These are phyloP conservation scores for Clusia tigrina DNA, from an alignment of 2,888 invertebrate species.

Conservation along the genomic window DNA sequence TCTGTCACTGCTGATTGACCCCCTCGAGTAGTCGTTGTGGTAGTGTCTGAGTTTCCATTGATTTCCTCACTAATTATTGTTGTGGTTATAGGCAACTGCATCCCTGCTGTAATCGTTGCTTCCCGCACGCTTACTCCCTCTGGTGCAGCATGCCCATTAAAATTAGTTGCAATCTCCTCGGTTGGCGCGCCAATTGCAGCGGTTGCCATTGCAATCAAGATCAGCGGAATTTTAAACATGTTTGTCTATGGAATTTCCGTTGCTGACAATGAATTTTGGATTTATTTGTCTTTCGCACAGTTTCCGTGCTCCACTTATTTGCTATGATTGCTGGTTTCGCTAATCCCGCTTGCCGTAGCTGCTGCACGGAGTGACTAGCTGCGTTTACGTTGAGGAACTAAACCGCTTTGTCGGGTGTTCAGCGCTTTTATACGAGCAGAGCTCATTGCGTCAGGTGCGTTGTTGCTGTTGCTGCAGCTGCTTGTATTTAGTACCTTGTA, in stretches of 20 bases:
- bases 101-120: neutral
- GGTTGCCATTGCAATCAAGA: constrained; percentile 21
- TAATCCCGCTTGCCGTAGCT: constrained; percentile 34
- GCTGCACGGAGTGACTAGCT: constrained; percentile 51
- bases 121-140: neutral
- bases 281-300: constrained; percentile 13
- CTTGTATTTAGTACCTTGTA: neutral
- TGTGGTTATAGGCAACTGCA: constrained; percentile 1
- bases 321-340: neutral
- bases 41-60: neutral
- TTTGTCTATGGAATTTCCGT: constrained; percentile 38
- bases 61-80: constrained; percentile 18
- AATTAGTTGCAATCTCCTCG: neutral
- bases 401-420: constrained; percentile 52
- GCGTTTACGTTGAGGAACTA: constrained; percentile 61
- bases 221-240: constrained; percentile 43
- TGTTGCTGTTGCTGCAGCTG: neutral
- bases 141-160: too few species aligned
- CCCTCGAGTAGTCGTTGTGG: constrained; percentile 15
- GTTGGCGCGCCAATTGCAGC: constrained; percentile 16
- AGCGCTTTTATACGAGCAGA: constrained; percentile 46
- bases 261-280: constrained; percentile 43
- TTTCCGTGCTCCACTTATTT: constrained; percentile 36
- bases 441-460: neutral
- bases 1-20: too few species aligned